A percentile compares a stretch with the other conserved stretches of the same genome.
These are phyloP conservation scores for Drosophila nikananu DNA, from an alignment of 1,140 invertebrate genomes.

Conservation along the genomic window DNA sequence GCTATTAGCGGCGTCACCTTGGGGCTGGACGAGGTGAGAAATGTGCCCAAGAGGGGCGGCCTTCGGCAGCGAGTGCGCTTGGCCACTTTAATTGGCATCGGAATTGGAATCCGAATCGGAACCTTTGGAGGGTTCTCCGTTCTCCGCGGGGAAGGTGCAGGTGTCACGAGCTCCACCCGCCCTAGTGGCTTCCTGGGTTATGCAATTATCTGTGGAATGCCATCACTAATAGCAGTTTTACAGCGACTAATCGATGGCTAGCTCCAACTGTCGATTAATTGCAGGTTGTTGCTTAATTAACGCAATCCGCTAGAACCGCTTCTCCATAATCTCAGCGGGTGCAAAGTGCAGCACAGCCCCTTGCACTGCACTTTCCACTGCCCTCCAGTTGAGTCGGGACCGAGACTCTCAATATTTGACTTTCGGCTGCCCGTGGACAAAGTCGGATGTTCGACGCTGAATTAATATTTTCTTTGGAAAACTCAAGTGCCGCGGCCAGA, in stretches of 20 bases:
- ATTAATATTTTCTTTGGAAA: conserved; percentile 33
- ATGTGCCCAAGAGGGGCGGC: conserved; percentile 38
- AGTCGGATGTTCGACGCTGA: conserved; percentile 30
- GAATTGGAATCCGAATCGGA: background rate
- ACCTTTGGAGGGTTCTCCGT: background rate
- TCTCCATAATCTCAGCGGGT: conserved; percentile 7
- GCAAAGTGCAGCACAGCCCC: conserved; percentile 30
- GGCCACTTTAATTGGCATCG: conserved; percentile 26
- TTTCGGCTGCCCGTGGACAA: conserved; percentile 20
- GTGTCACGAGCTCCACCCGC: conserved; percentile 11
- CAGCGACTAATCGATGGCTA: conserved; percentile 27
- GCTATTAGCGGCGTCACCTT: conserved; percentile 66
- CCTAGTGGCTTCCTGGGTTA: background rate
- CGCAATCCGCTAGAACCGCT: conserved; percentile 1
- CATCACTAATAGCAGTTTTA: conserved; percentile 29
- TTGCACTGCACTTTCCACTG: conserved; percentile 10
- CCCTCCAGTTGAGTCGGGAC: conserved; percentile 11
- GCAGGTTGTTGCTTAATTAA: conserved; percentile 37
- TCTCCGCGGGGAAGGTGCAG: conserved; percentile 2
- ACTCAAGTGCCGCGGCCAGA: conserved; percentile 31
- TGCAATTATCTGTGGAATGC: conserved; percentile 29
- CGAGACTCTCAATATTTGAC: conserved; percentile 51
- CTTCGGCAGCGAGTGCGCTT: conserved; percentile 31
- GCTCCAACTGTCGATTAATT: conserved; percentile 34
- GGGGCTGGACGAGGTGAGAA: conserved; percentile 50